Base-by-base conservation (phyloP, 1,140 invertebrate species). In the Atta texana region DNA sequence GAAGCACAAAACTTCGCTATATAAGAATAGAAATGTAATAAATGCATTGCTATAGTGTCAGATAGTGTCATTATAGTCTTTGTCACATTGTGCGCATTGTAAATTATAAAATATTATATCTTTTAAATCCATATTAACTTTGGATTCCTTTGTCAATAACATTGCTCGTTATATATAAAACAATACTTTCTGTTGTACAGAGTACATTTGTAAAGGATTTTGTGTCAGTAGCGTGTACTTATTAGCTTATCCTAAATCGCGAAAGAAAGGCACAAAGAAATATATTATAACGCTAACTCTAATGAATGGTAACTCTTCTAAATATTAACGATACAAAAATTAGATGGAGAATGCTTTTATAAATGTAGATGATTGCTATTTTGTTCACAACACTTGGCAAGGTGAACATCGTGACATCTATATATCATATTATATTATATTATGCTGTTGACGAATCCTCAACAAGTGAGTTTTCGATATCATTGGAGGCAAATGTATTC, bases 401-500 rank as follows among this genome's bases (percentile, higher is more conserved):
- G 57, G 84, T 59, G 72, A 31, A 87, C 16, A 75, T 85, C 3
- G 6, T 74, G 31, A 39, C 12, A 16, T 63, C 39, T 61, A 18
- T 75, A 77, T 24, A 31, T 39, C 1, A 72, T 68, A 84, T 59
- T 64, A 18, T 63, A 57, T 57, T 68, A 16, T 39, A 75, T 93
- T 89, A 93, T 68, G 92, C 91, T 18, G 87, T 87, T 16, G 92
- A 92, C 28, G 91, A 91, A 49, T 93, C 92, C 31, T 92, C 89
- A 71, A 57, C 75, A 57, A 81, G 63, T 16, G 88, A 90, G 5
- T 85, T 90, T 57, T 91, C 91, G n/a, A 82, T 63, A 28, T 91
- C 82, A 10, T 87, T 88, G 14, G 91, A 86, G 2, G 82, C 68
- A 28, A 89, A 49, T 10, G 69, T n/a, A 10, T 88, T 66, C 61